phyloP scores from a whole-genome alignment of 2,797 vertebrate genomes.

The Menidia menidia region DNA sequence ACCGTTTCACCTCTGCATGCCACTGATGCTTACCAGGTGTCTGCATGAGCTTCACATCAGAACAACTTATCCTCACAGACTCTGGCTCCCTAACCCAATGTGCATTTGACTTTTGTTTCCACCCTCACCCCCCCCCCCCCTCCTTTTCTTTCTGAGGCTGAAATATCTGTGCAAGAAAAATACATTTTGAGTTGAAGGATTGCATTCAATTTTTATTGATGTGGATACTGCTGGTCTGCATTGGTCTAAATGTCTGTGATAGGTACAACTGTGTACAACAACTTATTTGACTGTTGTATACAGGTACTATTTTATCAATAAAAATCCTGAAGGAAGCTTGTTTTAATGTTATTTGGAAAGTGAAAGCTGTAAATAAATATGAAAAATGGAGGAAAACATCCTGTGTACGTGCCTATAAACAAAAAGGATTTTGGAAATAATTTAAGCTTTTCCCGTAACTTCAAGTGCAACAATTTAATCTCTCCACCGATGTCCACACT shows the following conservation, averaged over 20 bases:
- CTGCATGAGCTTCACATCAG: slow-evolving; percentile 59
- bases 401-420: not conserved
- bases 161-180: slow-evolving; percentile 58
- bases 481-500: slow-evolving; percentile 94
- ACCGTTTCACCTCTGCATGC: slow-evolving; percentile 61
- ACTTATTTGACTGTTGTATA: slow-evolving; percentile 79
- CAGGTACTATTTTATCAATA: slow-evolving; percentile 86
- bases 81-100: slow-evolving; percentile 44
- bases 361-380: slow-evolving; percentile 9
- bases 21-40: slow-evolving; percentile 31
- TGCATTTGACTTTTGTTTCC: slow-evolving; percentile 43
- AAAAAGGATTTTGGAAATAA: not conserved
- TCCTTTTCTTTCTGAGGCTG: slow-evolving; percentile 34
- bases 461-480: slow-evolving; percentile 77
- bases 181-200: slow-evolving; percentile 62
- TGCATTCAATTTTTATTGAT: slow-evolving; percentile 68
- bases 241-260: slow-evolving; percentile 75
- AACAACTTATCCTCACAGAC: slow-evolving; percentile 35
- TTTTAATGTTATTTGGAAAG: slow-evolving; percentile 34
- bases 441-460: not conserved
- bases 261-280: slow-evolving; percentile 75
- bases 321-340: slow-evolving; percentile 65
- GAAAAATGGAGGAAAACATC: not conserved
- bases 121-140: slow-evolving; percentile 7
- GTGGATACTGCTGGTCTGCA: slow-evolving; percentile 72